phyloP scores from a whole-genome alignment of 2,113 vertebrate genomes.

The Megatriorchis doriae region DNA sequence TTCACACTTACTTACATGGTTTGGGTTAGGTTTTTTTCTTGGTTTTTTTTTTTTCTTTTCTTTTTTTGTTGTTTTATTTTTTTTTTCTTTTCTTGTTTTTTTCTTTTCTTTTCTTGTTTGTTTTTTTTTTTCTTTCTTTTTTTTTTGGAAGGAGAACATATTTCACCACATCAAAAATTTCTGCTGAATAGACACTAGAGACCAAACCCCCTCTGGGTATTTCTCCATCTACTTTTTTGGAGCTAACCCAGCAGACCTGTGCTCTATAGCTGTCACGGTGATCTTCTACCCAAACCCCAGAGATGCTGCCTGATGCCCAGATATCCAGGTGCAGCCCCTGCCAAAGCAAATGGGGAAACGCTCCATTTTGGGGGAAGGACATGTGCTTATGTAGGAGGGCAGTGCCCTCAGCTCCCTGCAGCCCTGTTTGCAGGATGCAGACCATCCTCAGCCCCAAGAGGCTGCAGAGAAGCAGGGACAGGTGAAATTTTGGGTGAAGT shows the following conservation, averaged over 20 bases:
- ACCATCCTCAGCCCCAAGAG: neutral
- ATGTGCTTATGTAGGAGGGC: rapidly evolving
- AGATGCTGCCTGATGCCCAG: neutral
- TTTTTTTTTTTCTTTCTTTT: neutral
- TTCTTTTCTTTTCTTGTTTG: too few species aligned
- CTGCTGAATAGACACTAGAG: neutral
- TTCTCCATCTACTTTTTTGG: neutral
- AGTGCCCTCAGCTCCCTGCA: neutral
- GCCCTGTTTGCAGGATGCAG: neutral
- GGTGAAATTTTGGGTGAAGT: neutral
- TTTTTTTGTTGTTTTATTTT: too few species aligned
- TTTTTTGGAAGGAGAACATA: neutral
- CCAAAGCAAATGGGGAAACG: rapidly evolving
- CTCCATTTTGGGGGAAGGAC: neutral
- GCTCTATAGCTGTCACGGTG: neutral
- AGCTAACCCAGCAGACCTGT: neutral
- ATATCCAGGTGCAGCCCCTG: neutral
- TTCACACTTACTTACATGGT: neutral
- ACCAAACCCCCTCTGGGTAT: neutral
- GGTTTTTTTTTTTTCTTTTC: too few species aligned
- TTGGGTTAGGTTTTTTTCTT: too few species aligned
- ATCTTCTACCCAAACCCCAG: neutral
- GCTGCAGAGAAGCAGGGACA: neutral
- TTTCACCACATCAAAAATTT: neutral
- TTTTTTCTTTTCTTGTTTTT: too few species aligned